phyloP scores from a whole-genome alignment of 2,113 vertebrate genomes.

The Pelmatolapia mariae region DNA sequence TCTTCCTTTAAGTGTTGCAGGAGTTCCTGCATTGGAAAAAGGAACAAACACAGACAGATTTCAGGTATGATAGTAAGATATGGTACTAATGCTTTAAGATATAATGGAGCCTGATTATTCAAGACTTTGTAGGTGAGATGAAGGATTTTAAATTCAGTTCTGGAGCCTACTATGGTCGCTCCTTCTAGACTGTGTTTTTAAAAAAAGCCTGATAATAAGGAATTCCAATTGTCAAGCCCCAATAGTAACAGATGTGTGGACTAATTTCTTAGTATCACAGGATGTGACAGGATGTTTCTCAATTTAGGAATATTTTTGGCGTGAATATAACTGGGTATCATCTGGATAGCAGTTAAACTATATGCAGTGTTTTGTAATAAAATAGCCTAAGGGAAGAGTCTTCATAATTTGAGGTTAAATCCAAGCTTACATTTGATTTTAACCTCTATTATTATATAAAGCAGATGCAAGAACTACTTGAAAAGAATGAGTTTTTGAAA shows the following conservation, averaged over 20 bases:
- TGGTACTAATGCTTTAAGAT: background rate
- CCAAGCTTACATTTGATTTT: background rate
- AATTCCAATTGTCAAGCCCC: background rate
- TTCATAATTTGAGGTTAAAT: background rate
- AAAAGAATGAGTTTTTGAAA: fast-evolving
- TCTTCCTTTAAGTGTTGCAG: background rate
- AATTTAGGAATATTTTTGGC: background rate
- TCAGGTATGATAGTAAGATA: background rate
- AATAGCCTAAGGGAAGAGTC: background rate
- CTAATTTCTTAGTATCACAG: background rate
- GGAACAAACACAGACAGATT: background rate
- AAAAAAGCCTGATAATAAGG: background rate
- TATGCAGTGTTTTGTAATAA: background rate
- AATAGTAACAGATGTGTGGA: background rate
- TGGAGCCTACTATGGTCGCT: background rate
- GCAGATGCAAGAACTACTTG: background rate
- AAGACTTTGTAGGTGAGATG: background rate
- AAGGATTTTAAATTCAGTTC: background rate
- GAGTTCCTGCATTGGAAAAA: background rate
- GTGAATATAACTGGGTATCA: background rate
- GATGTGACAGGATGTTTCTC: background rate
- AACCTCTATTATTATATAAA: background rate
- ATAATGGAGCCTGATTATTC: background rate
- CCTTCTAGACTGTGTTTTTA: background rate
- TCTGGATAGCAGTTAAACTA: background rate